Base-by-base conservation (phyloP, 1,140 invertebrate species). In the Sipha flava region DNA sequence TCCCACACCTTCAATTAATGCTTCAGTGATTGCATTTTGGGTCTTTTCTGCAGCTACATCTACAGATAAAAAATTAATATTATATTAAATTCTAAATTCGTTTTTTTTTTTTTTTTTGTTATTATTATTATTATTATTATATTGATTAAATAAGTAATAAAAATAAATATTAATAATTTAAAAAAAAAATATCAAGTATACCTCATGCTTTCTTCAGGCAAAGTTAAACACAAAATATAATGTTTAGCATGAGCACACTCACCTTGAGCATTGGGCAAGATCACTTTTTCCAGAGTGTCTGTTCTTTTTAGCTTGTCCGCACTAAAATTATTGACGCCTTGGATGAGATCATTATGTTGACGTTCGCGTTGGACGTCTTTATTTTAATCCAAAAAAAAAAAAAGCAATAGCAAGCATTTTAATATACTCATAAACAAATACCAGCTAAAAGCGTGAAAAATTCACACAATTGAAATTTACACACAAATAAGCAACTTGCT, bases 21-120 rank as follows among this genome's bases (percentile, higher is more conserved):
- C 92, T 83, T 92, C 91, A 83, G 95, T 90, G 62, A 96, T 86
- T 57, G 92, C 93, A 86, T 94, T 91, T 85, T 95, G 93, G 79
- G 88, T 93, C 86, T 95, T 96, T 85, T 95, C 94, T 57, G 92
- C 90, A 66, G 91, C 92, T 81, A 96, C 90, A 90, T 95, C 94
- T 96, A 81, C 85, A 84, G 84, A 82, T 80, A 80, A 49, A 77
- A n/a, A 75, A 40, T 70, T 40, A 10, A 40, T 6, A 40, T 82
- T 80, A 82, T 72, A 81, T 43, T 68, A 80, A n/a, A 40, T 40
- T 40, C 5, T 4, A 6, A 40, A 10, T 40, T 6, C 5, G 37
- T 40, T 4, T 40, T 12, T 16, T 21, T 23, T 43, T 23, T 1
- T 40, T 37, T 37, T 0, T 31, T 31, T 9, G 7, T 31, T 18